Base-by-base conservation (phyloP, 1,140 invertebrate genomes). In the Lepidostoma basale region DNA sequence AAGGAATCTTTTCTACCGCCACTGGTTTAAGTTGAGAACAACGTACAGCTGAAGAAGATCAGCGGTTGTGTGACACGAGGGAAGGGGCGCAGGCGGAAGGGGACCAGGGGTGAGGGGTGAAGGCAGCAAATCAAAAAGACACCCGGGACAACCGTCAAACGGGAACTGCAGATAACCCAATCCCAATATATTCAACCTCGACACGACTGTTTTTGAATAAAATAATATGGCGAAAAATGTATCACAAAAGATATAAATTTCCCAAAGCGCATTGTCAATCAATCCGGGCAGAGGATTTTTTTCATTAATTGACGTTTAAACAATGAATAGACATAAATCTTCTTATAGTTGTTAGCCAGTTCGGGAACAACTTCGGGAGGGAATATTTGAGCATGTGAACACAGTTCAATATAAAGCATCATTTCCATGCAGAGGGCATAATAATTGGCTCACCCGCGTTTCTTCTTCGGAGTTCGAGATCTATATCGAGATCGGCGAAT, bases 241-340 rank as follows among this genome's bases (percentile, higher is more conserved):
- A 66, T 69, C 67, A 30, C 49, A 42, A 63, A 56, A 67, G 62
- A 69, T 73, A 73, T 73, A 73, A 69, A 73, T 69, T 73, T 73
- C 44, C 54, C 14, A 23, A 42, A 44, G 59, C 26, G 62, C 68
- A 73, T 69, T 73, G 71, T 73, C 71, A 73, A 73, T 73, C 71
- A 73, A 73, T 73, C 71, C 47, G 62, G n/a, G 10, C 5, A 25
- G 66, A 49, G 62, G 16, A 67, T 67, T 73, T 72, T 73, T 73
- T 73, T 69, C 71, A 73, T 73, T 73, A 73, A 73, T 73, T 73
- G 71, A 73, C 71, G 63, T 73, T 60, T 63, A 62, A 73, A 73
- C 71, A 73, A 73, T 73, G 71, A 73, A 73, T 73, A 73, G 71
- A 69, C 67, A 73, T 73, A 73, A 73, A 73, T 73, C 71, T 73